phyloP scores from a whole-genome alignment of 2,113 vertebrate genomes.

The Erinaceus europaeus region DNA sequence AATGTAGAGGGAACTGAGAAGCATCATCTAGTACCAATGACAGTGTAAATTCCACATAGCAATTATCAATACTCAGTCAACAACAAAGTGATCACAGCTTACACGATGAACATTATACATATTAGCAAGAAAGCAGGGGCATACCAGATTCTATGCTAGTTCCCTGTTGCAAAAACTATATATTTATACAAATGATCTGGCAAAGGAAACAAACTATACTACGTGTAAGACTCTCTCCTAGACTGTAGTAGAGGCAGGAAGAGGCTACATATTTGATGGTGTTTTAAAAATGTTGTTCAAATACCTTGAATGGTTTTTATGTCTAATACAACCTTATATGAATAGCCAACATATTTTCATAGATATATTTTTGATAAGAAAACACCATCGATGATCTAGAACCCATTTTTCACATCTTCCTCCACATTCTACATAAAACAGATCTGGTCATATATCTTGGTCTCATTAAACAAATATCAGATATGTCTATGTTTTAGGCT shows the following conservation, averaged over 20 bases:
- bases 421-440: neutral
- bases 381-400: neutral
- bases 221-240: neutral
- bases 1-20: neutral
- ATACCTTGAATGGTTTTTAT: constrained; percentile 6
- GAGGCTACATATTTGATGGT: neutral
- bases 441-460: neutral
- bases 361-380: neutral
- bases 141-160: neutral
- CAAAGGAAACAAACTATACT: neutral
- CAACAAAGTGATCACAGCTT: neutral
- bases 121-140: neutral
- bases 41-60: neutral
- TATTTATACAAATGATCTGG: neutral
- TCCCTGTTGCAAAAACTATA: neutral
- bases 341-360: neutral
- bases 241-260: neutral
- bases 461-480: neutral
- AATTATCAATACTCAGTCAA: neutral
- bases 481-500: neutral
- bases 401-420: neutral
- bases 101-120: neutral
- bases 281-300: neutral
- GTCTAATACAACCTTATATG: neutral
- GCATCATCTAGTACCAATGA: neutral